A percentile compares a stretch with the other conserved stretches of the same genome.
Conservation (phyloP, 1,140 invertebrate species). For the Atopsyche davidsoni region DNA sequence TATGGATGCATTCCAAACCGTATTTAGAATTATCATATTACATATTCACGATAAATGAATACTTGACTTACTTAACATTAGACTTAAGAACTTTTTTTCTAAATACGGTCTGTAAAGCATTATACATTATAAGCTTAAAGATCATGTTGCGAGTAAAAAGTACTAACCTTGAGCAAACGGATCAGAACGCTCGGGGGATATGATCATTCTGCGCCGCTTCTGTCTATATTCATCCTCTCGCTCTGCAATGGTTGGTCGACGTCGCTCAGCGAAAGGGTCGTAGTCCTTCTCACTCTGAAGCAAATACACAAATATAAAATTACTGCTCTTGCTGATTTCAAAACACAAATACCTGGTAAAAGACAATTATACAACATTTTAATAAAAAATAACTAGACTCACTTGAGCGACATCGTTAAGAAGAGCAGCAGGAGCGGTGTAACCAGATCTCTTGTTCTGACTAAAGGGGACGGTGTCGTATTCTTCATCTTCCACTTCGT, state of each 20-base stretch:
- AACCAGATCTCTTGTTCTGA: constrained; percentile 66
- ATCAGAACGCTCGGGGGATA: constrained; percentile 94
- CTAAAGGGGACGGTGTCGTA: constrained; percentile 70
- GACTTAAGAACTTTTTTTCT: too few species aligned
- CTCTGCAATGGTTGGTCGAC: constrained; percentile 86
- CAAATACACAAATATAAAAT: constrained; percentile 19
- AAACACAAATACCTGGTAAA: background rate
- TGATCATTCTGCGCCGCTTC: constrained; percentile 80
- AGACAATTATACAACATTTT: background rate
- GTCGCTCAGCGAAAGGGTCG: constrained; percentile 93
- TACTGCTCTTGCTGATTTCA: background rate
- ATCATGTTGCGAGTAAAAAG: constrained; percentile 18
- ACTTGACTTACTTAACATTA: too few species aligned
- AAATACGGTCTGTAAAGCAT: too few species aligned
- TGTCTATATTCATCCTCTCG: constrained; percentile 95
- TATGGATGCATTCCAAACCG: constrained; percentile 10
- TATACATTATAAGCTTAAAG: too few species aligned
- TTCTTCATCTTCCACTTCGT: constrained; percentile 88
- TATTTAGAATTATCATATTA: constrained; percentile 13
- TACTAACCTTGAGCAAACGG: constrained; percentile 94
- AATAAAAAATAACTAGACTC: constrained; percentile 31
- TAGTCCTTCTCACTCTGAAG: constrained; percentile 83
- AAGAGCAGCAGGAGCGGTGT: constrained; percentile 80
- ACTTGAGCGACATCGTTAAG: constrained; percentile 87
- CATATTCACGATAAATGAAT: background rate